Evolutionary conservation across 1,140 invertebrate genomes (phyloP).

Genomic region (Cepaea nemoralis): DNA sequence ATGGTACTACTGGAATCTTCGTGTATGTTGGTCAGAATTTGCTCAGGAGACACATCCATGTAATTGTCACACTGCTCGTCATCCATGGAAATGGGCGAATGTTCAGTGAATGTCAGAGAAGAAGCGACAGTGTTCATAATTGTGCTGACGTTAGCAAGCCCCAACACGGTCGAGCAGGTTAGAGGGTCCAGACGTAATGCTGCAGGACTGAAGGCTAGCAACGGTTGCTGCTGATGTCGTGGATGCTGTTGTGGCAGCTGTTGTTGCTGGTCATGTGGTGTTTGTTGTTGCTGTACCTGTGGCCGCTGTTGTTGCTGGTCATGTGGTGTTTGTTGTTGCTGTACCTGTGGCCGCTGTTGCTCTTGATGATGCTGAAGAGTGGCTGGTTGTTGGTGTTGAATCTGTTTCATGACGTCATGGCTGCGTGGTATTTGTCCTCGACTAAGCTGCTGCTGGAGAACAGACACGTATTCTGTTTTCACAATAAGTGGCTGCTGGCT

Average conservation of each 20-base stretch:
- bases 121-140: background rate
- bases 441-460: slow-evolving; percentile 28
- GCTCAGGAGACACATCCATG: slow-evolving; percentile 2
- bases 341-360: slow-evolving; percentile 1
- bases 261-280: background rate
- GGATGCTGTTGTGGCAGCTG: background rate
- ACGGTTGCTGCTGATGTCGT: background rate
- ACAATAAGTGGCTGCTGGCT: slow-evolving; percentile 28
- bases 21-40: background rate
- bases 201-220: background rate
- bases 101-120: slow-evolving; percentile 21
- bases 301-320: slow-evolving; percentile 19
- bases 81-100: slow-evolving; percentile 9
- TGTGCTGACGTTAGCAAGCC: background rate
- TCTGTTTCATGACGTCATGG: background rate
- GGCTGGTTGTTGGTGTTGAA: background rate
- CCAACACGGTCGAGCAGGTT: slow-evolving; percentile 11
- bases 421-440: background rate
- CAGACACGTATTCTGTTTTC: slow-evolving; percentile 2
- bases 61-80: slow-evolving; percentile 20
- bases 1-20: background rate
- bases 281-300: background rate
- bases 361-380: slow-evolving; percentile 19
- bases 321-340: background rate
- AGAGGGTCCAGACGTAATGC: slow-evolving; percentile 11